Conservation (phyloP, 2,113 vertebrate genomes). For the zebrafish (Danio rerio) region GRCz12tu NC_133190.1:26186501-26187000, state of each 20-base stretch:
- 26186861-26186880: constrained; percentile 62
- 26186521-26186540: not conserved
- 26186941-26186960: not conserved
- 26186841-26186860: constrained; percentile 66
- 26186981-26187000: not conserved
- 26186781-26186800: constrained; percentile 58
- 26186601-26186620: not conserved
- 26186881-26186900: not conserved
- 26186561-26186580: not conserved
- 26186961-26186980: not conserved
- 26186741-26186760: constrained; percentile 54
- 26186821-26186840: constrained; percentile 81
- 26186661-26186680: not conserved
- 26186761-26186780: constrained; percentile 51
- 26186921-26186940: not conserved
- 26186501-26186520: not conserved
- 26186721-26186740: constrained; percentile 71
- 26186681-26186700: constrained; percentile 11
- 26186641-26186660: not conserved
- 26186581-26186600: not conserved
- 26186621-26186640: not conserved
- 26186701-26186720: not conserved
- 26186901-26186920: not conserved
- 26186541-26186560: too few species aligned
- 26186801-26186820: constrained; percentile 69